phyloP scores from a whole-genome alignment of 1,140 invertebrate species.

The Drosophila santomea region DNA sequence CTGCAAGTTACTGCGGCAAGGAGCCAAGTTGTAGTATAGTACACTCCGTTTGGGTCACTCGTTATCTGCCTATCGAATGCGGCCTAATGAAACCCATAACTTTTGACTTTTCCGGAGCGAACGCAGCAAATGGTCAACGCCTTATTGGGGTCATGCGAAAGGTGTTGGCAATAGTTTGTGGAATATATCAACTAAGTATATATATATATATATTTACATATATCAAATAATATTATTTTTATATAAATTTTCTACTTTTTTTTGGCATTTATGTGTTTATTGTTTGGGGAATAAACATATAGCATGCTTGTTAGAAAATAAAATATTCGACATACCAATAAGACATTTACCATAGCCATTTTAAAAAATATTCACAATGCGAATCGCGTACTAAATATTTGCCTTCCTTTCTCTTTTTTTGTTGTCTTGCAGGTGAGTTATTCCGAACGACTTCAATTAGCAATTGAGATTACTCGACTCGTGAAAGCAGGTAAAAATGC shows the following conservation, averaged over 20 bases:
- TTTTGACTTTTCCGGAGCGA: slow-evolving; percentile 63
- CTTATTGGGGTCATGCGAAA: slow-evolving; percentile 46
- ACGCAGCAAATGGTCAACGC: slow-evolving; percentile 20
- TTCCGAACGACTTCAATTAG: slow-evolving; percentile 51
- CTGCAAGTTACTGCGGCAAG: too few species aligned
- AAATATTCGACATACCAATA: not conserved
- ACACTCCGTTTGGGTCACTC: slow-evolving; percentile 35
- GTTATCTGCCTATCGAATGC: slow-evolving; percentile 46
- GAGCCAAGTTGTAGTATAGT: not conserved
- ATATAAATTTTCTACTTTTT: too few species aligned
- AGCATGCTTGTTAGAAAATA: not conserved
- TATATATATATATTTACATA: too few species aligned
- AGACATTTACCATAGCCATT: not conserved
- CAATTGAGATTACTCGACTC: slow-evolving; percentile 43
- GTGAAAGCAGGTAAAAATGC: slow-evolving; percentile 57
- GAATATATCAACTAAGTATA: too few species aligned
- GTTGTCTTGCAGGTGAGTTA: slow-evolving; percentile 63
- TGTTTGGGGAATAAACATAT: too few species aligned
- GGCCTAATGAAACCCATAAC: slow-evolving; percentile 79
- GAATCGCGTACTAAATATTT: slow-evolving; percentile 11
- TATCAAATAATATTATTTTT: too few species aligned
- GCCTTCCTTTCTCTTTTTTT: slow-evolving; percentile 29
- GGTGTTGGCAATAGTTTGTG: slow-evolving; percentile 5
- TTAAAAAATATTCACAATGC: slow-evolving; percentile 2
- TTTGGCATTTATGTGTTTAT: too few species aligned